These are phyloP conservation scores for Heliconius hermathena DNA, from an alignment of 1,140 invertebrate species.

Conservation along the genomic window DNA sequence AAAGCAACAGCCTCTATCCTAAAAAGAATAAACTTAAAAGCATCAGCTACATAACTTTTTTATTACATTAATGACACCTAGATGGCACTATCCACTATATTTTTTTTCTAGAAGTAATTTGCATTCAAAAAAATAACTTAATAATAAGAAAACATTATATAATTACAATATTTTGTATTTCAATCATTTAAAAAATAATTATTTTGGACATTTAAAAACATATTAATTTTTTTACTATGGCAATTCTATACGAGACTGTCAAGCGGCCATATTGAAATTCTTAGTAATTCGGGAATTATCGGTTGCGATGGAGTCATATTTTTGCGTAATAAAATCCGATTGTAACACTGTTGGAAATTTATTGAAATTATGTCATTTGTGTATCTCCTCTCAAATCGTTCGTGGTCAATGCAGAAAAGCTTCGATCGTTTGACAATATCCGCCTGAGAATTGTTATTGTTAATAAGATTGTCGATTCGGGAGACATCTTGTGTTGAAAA, in stretches of 20 bases:
- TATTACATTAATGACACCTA: neutral
- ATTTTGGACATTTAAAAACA: neutral
- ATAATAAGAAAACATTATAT: neutral
- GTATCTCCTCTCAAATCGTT: constrained; percentile 69
- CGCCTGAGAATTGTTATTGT: constrained; percentile 69
- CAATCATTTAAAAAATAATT: neutral
- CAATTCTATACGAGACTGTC: constrained; percentile 45
- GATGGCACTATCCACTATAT: neutral
- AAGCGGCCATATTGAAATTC: constrained; percentile 73
- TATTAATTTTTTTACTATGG: constrained; percentile 39
- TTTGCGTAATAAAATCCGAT: constrained; percentile 76
- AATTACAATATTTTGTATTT: too few species aligned
- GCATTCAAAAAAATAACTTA: neutral
- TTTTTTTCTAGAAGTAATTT: neutral
- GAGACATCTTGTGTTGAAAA: constrained; percentile 81
- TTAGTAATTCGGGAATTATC: constrained; percentile 79
- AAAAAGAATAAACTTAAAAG: neutral
- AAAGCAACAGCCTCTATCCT: neutral
- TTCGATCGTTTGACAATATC: constrained; percentile 78
- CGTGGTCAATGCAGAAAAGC: constrained; percentile 76
- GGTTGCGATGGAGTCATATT: constrained; percentile 82
- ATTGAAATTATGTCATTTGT: constrained; percentile 79
- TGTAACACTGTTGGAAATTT: constrained; percentile 74
- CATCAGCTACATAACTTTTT: neutral
- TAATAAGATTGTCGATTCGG: constrained; percentile 70